phyloP scores from a whole-genome alignment of 2,113 vertebrate species.

The Gallinago paraguaiae region DNA sequence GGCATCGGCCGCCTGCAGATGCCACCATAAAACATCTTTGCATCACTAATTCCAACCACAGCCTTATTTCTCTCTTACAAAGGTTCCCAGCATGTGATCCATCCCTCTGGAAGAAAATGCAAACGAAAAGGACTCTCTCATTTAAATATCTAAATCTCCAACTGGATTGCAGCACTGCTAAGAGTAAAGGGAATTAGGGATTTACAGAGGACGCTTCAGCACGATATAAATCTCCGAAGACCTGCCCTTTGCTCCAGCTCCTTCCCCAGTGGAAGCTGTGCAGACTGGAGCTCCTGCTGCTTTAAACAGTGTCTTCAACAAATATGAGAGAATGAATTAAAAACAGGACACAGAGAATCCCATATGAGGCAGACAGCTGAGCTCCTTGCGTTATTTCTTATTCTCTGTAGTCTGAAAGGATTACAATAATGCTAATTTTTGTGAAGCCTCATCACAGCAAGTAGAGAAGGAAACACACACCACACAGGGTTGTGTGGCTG shows the following conservation, averaged over 20 bases:
- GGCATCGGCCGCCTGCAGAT: background rate
- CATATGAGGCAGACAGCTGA: background rate
- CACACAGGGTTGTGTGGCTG: background rate
- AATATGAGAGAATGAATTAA: constrained; percentile 30
- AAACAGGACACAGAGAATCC: background rate
- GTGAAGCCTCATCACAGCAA: background rate
- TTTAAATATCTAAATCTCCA: background rate
- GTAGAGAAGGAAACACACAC: background rate
- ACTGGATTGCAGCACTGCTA: background rate
- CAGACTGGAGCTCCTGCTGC: background rate
- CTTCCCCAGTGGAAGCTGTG: background rate
- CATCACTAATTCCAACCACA: background rate
- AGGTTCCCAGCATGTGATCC: background rate
- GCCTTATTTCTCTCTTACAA: background rate
- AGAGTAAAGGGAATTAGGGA: constrained; percentile 19
- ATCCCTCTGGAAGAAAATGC: background rate
- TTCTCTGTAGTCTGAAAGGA: background rate
- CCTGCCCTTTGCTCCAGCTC: constrained; percentile 51
- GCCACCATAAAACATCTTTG: background rate
- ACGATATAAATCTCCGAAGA: background rate
- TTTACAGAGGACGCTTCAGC: constrained; percentile 25
- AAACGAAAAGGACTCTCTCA: background rate
- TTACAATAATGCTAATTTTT: constrained; percentile 33
- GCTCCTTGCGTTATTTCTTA: background rate
- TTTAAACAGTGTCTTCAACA: constrained; percentile 43